Base-by-base conservation (phyloP, 1,140 invertebrate genomes). In the Littorina saxatilis region DNA sequence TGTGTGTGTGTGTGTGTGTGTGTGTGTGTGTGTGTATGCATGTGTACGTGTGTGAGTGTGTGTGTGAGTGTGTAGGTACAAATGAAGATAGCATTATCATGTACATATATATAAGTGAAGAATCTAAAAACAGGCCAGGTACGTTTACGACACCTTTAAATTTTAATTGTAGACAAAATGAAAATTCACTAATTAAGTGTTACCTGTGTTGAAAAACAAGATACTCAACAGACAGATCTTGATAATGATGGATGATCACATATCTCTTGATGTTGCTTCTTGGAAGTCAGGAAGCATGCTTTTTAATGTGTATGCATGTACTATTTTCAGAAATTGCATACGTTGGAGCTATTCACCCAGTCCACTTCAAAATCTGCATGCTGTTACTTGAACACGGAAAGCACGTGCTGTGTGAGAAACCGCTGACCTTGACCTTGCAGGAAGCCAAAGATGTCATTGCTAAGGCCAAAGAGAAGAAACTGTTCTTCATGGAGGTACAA, bases 341-440 rank as follows among this genome's bases (percentile, higher is more conserved):
- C 88, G 94, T 97, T 80, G 96, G 96, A 35, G 93, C 94, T 0
- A 91, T 96, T 0, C 95, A 96, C 88, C 91, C 94, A 4, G 90
- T 94, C 43, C 96, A 97, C 89, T 95, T 94, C 66, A 90, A 93
- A 37, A 87, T 95, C 4, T 93, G 93, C 1, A 95, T 95, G 87
- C 76, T 96, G 81, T 95, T 96, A 92, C 89, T 97, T 20, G 94
- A 95, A 82, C 93, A 94, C 86, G 95, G 95, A 1, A 97, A 97
- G 90, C 95, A 96, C 83, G 95, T 97, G 4, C 91, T 98, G 1
- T 96, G 96, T 87, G 96, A 98, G 90, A 98, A 97, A 91, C 96
- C 96, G 0, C 88, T 97, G 61, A 95, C 95, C 29, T 89, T 97
- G 88, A 96, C 96, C 88, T 88, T 93, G 27, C 94, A 95, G 83